Conservation (phyloP, 2,113 vertebrate species). For the Pangasianodon hypophthalmus region DNA sequence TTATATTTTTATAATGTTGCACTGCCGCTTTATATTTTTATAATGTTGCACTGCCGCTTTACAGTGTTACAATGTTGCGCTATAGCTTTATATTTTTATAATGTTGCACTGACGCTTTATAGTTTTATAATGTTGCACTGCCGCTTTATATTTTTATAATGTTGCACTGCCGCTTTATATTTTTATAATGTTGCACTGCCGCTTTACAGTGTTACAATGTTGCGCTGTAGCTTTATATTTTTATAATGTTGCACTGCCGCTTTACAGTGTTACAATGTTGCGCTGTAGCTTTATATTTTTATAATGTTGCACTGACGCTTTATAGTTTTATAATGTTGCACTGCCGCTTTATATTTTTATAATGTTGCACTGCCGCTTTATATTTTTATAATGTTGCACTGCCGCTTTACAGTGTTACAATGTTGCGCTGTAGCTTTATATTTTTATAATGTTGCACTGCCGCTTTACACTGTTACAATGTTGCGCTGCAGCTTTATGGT, state of each 20-base stretch:
- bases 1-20: too few species aligned
- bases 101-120: neutral
- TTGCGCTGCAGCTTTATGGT: neutral
- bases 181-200: neutral
- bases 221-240: neutral
- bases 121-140: neutral
- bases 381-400: too few species aligned
- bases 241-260: too few species aligned
- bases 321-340: neutral
- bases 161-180: too few species aligned
- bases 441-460: neutral
- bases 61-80: too few species aligned
- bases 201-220: neutral
- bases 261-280: neutral
- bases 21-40: too few species aligned
- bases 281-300: neutral
- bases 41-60: too few species aligned
- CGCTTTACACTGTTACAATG: neutral
- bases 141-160: too few species aligned
- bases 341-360: neutral
- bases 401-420: neutral
- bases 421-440: neutral
- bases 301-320: neutral
- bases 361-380: neutral
- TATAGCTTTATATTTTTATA: too few species aligned